A percentile compares a stretch with the other conserved stretches of the same genome.
These are phyloP conservation scores for Acropora yongei DNA, from an alignment of 64 coral and sea anemone genomes.

Conservation along the genomic window DNA sequence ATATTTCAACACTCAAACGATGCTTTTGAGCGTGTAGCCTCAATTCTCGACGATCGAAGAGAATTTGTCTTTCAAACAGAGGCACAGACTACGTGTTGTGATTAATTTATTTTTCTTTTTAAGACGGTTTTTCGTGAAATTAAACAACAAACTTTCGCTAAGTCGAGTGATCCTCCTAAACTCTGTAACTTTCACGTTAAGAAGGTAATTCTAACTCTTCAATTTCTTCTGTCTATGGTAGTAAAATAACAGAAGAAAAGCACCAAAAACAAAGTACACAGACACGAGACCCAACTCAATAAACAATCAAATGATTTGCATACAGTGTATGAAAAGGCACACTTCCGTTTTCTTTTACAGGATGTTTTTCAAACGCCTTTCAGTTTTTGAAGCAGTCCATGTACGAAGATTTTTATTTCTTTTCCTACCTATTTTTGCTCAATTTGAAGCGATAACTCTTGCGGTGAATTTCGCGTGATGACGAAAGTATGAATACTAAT, in stretches of 20 bases:
- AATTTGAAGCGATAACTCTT: neutral
- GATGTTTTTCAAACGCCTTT: neutral
- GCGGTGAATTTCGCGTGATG: neutral
- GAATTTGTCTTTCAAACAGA: no score
- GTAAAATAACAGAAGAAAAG: no score
- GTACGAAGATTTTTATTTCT: neutral
- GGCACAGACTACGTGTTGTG: no score
- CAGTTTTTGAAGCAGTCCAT: neutral
- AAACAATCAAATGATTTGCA: neutral
- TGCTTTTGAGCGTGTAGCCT: neutral
- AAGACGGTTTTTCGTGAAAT: no score
- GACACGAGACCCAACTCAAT: neutral
- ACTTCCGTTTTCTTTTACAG: neutral
- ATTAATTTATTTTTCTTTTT: no score
- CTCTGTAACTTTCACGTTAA: no score
- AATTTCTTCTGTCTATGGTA: no score
- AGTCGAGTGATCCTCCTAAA: no score
- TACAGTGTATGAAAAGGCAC: neutral
- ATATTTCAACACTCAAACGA: neutral
- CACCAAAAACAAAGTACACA: neutral
- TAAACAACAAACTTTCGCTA: no score
- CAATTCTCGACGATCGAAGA: no score
- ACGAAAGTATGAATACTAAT: constrained; percentile 4
- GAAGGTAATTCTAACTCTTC: no score
- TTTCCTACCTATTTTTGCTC: neutral